phyloP scores from a whole-genome alignment of 2,888 invertebrate species.

The Eulithis prunata region DNA sequence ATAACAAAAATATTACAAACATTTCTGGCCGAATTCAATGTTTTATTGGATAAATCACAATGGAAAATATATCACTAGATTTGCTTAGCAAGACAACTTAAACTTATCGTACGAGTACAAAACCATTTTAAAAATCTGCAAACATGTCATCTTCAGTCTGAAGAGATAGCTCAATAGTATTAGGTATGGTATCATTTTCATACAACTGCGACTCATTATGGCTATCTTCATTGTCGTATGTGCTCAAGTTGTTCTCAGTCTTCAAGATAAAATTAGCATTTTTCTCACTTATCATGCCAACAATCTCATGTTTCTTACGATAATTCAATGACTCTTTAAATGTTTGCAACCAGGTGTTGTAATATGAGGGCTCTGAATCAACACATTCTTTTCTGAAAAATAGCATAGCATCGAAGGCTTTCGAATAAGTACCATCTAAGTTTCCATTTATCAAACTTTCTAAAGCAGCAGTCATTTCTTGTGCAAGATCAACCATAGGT shows the following conservation, averaged over 20 bases:
- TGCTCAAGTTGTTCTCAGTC: conserved; percentile 67
- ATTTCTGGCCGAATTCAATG: conserved; percentile 51
- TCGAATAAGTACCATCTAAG: conserved; percentile 67
- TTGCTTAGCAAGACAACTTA: conserved; percentile 3
- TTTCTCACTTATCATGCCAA: conserved; percentile 59
- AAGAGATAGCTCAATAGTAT: conserved; percentile 64
- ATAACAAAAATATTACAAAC: conserved; percentile 58
- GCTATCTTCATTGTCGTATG: conserved; percentile 56
- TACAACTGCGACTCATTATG: conserved; percentile 73
- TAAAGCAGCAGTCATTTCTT: conserved; percentile 68
- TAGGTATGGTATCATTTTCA: conserved; percentile 73
- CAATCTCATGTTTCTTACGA: conserved; percentile 57
- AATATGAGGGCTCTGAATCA: conserved; percentile 60
- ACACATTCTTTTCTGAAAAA: conserved; percentile 70
- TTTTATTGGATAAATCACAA: conserved; percentile 32
- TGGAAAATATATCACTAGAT: conserved; percentile 6
- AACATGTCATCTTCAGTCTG: conserved; percentile 73
- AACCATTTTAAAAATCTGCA: conserved; percentile 66
- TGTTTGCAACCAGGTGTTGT: conserved; percentile 71
- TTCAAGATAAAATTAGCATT: conserved; percentile 67
- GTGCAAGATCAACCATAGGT: conserved; percentile 54
- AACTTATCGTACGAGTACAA: neutral
- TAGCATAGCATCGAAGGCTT: conserved; percentile 66
- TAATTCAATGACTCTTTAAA: conserved; percentile 63
- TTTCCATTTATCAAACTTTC: conserved; percentile 69